Evolutionary conservation across 1,140 invertebrate genomes (phyloP).

Genomic region (Eubasilissa regina): DNA sequence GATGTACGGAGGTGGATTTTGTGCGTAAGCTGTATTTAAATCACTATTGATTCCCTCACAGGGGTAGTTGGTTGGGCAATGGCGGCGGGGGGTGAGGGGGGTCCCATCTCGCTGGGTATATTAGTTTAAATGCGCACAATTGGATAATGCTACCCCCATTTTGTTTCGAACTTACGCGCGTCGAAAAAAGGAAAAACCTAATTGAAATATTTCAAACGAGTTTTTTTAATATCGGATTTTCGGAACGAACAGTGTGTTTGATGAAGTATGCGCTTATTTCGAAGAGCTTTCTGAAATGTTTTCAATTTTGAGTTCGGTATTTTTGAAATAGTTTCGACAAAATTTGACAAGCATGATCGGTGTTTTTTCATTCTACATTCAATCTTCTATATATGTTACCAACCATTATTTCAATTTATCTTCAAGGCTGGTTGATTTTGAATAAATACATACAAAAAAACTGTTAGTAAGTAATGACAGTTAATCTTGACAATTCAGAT

Average conservation of each 20-base stretch:
- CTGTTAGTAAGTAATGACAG: not conserved
- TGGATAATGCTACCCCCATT: slow-evolving; percentile 37
- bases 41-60: slow-evolving; percentile 58
- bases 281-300: not conserved
- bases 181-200: slow-evolving; percentile 23
- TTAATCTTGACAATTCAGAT: not conserved
- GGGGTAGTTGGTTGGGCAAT: slow-evolving; percentile 9
- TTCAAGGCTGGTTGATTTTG: too few species aligned
- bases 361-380: not conserved
- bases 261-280: slow-evolving; percentile 19
- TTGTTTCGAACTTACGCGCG: slow-evolving; percentile 29
- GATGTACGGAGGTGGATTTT: slow-evolving; percentile 53
- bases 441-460: too few species aligned
- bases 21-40: slow-evolving; percentile 61
- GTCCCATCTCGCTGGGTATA: slow-evolving; percentile 44
- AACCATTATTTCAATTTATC: too few species aligned
- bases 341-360: slow-evolving; percentile 2
- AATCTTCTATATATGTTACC: too few species aligned
- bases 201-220: slow-evolving; percentile 41
- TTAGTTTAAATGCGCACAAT: slow-evolving; percentile 60
- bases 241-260: slow-evolving; percentile 2
- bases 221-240: slow-evolving; percentile 36
- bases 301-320: not conserved
- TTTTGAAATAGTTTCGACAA: slow-evolving; percentile 4
- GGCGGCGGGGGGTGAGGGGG: slow-evolving; percentile 7